These are phyloP conservation scores for Myrmophylax atrothorax DNA, from an alignment of 2,113 vertebrate genomes.

Conservation along the genomic window DNA sequence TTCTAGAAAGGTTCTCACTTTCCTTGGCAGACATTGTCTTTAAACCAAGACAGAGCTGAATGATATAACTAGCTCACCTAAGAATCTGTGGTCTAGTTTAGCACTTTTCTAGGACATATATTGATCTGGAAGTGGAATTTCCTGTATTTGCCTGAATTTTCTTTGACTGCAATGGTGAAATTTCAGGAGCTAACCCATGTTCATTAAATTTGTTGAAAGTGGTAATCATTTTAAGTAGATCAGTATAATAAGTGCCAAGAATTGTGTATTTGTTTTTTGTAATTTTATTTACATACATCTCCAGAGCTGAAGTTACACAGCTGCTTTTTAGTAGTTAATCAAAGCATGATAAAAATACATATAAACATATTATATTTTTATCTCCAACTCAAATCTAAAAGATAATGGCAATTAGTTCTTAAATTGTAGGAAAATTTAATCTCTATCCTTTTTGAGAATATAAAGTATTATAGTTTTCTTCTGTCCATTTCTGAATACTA, in stretches of 20 bases:
- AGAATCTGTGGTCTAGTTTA: background rate
- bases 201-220: background rate
- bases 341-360: background rate
- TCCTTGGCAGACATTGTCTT: too few relatives aligned
- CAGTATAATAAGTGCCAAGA: background rate
- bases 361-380: background rate
- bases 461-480: background rate
- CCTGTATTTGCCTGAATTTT: background rate
- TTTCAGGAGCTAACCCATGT: background rate
- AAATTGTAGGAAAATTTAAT: background rate
- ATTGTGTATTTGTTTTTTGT: background rate
- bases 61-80: background rate
- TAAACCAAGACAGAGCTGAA: background rate
- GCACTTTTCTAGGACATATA: background rate
- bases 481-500: background rate
- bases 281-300: background rate
- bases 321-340: background rate
- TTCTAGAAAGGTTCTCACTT: too few relatives aligned
- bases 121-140: background rate
- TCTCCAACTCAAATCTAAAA: background rate
- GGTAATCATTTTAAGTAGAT: background rate
- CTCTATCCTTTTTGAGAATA: background rate
- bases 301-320: background rate
- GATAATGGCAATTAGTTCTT: background rate
- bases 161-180: background rate